Evolutionary conservation across 2,797 vertebrate species (phyloP), one percentile per base, ranked within the genome.

Genomic region (Oreortyx pictus): DNA sequence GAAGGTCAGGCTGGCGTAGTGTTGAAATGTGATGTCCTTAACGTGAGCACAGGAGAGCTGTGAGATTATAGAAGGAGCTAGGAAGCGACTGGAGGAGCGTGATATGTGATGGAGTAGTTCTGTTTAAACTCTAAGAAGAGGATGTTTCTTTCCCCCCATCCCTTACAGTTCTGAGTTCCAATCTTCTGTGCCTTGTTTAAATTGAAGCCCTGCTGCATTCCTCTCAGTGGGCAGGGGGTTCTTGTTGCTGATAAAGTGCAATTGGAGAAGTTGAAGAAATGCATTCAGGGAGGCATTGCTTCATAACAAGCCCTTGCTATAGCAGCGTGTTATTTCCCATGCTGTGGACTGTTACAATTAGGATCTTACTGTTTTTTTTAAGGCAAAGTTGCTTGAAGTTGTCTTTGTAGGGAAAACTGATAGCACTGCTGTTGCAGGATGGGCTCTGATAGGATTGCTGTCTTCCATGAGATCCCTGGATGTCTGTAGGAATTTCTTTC

Each of bases 371-470:
- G 23, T 46, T 47, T 49, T 89, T 78, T 47, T 82, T 68, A 70
- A 87, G 60, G 66, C 46, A 79, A 85, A 89, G 23, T 50, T 68
- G n/a, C 44, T 44, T 86, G 39, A 64, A 67, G 56, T 56, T 75
- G 81, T 82, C 68, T 65, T 83, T 14, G 18, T 35, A 24, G 76
- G 41, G 61, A 64, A 80, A 41, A 56, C 12, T 56, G 82, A 33
- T 23, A 33, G 60, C 27, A 3, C 61, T 57, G 47, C 43, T 79
- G 23, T 54, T 67, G 44, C 29, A 23, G 37, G 43, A 61, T 17
- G 50, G 54, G 20, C 41, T 61, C 14, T 47, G 7, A 9, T 2
- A 5, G 22, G n/a, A 12, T 39, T 41, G 46, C 19, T 81, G 0
- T 61, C 47, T 79, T 86, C 60, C 60, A 61, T 54, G 74, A 67